Evolutionary conservation across 1,140 invertebrate genomes (phyloP).

Genomic region (Rhyzopertha dominica): DNA sequence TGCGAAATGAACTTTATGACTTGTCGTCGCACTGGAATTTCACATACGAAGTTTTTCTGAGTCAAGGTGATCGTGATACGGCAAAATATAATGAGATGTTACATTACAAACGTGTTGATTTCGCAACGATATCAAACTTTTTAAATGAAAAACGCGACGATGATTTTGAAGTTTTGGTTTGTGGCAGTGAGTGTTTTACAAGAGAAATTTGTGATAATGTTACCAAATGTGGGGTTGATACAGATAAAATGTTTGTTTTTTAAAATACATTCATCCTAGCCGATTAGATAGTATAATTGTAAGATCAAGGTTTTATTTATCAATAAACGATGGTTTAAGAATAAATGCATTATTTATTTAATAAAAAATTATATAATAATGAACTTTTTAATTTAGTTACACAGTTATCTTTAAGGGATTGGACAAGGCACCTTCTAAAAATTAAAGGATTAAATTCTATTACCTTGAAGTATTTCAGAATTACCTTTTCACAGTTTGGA

Average conservation of each 20-base stretch:
- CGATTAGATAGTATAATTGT: slow-evolving; percentile 3
- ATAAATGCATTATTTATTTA: too few species aligned
- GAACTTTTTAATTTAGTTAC: too few species aligned
- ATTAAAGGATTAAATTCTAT: too few species aligned
- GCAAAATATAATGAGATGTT: slow-evolving; percentile 38
- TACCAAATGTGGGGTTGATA: slow-evolving; percentile 4
- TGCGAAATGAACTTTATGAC: slow-evolving; percentile 53
- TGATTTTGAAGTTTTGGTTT: slow-evolving; percentile 21
- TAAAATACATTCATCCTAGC: slow-evolving; percentile 6
- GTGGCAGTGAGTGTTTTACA: slow-evolving; percentile 23
- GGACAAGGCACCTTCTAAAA: too few species aligned
- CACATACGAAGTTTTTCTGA: slow-evolving; percentile 54
- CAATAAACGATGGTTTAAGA: too few species aligned
- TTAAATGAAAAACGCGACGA: slow-evolving; percentile 13
- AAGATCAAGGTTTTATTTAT: slow-evolving; percentile 6
- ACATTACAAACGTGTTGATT: slow-evolving; percentile 13
- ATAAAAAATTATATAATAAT: too few species aligned
- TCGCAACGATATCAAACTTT: slow-evolving; percentile 15
- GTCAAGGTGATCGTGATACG: slow-evolving; percentile 32
- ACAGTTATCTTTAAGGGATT: too few species aligned
- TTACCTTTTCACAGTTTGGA: slow-evolving; percentile 39
- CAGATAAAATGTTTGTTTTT: slow-evolving; percentile 17
- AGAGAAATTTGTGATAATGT: slow-evolving; percentile 4
- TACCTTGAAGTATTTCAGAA: too few species aligned
- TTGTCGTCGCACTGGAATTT: slow-evolving; percentile 63